phyloP scores from a whole-genome alignment of 1,140 invertebrate genomes.

The Penaeus indicus region DNA sequence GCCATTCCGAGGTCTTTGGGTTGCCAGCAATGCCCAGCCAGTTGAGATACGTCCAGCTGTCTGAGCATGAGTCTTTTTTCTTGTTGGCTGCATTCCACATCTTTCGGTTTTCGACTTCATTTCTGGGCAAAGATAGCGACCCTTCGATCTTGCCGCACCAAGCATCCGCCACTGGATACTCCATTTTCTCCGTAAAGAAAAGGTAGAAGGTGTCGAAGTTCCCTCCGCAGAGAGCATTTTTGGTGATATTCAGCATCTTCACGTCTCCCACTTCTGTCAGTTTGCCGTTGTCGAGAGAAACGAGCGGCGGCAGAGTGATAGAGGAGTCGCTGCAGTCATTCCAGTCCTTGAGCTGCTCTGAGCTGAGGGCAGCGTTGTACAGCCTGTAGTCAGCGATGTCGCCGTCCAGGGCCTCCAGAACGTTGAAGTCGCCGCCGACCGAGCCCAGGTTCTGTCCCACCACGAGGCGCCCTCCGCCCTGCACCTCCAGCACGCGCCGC shows the following conservation, averaged over 20 bases:
- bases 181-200: constrained; percentile 47
- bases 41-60: constrained; percentile 50
- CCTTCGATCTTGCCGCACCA: constrained; percentile 53
- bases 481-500: too few relatives aligned
- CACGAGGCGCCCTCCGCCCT: too few relatives aligned
- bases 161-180: constrained; percentile 12
- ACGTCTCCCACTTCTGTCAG: constrained; percentile 25
- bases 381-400: too few relatives aligned
- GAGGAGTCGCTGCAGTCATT: too few relatives aligned
- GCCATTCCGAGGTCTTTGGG: constrained; percentile 13
- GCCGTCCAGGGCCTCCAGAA: too few relatives aligned
- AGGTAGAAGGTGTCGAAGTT: constrained; percentile 29
- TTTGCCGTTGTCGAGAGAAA: not conserved
- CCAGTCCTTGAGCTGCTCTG: too few relatives aligned
- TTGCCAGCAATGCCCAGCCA: constrained; percentile 40
- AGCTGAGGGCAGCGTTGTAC: too few relatives aligned
- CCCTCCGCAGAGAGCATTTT: not conserved
- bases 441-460: too few relatives aligned
- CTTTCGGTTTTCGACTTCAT: not conserved
- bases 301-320: too few relatives aligned
- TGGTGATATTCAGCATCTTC: not conserved
- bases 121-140: constrained; percentile 22
- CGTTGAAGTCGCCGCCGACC: too few relatives aligned
- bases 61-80: constrained; percentile 34
- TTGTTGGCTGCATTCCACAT: constrained; percentile 22